Conservation (phyloP, 2,113 vertebrate genomes). For the Apaloderma vittatum region DNA sequence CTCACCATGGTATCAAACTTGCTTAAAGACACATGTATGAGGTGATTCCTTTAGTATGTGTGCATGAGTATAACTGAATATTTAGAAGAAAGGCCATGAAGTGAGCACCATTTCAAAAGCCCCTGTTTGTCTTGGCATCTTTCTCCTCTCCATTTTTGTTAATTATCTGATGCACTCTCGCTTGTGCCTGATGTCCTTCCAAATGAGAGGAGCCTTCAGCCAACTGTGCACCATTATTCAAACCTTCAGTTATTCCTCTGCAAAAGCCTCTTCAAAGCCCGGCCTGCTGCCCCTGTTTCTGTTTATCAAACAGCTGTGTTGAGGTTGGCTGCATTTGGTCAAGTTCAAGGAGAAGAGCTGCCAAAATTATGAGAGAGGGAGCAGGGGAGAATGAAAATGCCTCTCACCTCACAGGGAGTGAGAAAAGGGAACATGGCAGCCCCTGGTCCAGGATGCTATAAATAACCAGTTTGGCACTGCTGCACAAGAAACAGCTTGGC, state of each 20-base stretch:
- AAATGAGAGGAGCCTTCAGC: conserved; percentile 54
- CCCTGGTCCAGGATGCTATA: conserved; percentile 59
- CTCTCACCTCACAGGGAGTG: conserved; percentile 66
- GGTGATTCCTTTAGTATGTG: not conserved
- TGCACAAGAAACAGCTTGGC: conserved; percentile 55
- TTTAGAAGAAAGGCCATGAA: conserved; percentile 46
- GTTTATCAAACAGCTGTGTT: conserved; percentile 76
- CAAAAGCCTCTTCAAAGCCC: conserved; percentile 64
- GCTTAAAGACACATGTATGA: not conserved
- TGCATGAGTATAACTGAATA: not conserved
- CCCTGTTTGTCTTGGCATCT: conserved; percentile 74
- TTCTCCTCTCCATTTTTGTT: conserved; percentile 66
- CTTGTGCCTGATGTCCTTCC: conserved; percentile 64
- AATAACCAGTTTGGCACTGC: conserved; percentile 66
- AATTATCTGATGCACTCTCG: conserved; percentile 61
- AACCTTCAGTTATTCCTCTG: conserved; percentile 50
- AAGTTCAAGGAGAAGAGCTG: conserved; percentile 57
- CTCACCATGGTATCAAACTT: conserved; percentile 24
- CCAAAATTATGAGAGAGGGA: conserved; percentile 62
- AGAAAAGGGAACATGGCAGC: conserved; percentile 65
- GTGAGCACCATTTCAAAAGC: conserved; percentile 54
- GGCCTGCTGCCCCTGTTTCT: conserved; percentile 63
- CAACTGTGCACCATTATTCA: conserved; percentile 57
- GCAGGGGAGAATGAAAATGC: conserved; percentile 49
- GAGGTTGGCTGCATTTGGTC: conserved; percentile 52